Base-by-base conservation (phyloP, 2,888 invertebrate species). In the Cephus spinipes region DNA sequence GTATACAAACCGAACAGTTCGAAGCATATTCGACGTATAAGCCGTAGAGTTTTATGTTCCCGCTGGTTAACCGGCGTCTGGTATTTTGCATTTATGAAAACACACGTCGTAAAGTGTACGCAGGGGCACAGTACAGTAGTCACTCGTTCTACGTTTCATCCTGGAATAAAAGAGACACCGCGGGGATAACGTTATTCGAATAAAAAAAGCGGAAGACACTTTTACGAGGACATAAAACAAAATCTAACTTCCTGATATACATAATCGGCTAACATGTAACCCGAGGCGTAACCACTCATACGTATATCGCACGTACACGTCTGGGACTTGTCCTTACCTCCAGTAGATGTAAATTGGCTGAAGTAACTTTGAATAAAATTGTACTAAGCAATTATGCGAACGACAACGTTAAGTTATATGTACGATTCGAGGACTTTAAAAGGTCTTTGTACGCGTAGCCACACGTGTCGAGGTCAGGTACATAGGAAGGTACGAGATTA, bases 21-120 rank as follows among this genome's bases (percentile, higher is more conserved):
- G 31, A 12, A 71, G 9, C 31, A 71, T 40, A 33, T 30, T 40
- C 76, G 76, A 73, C 68, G 74, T 40, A 80, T 81, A 78, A 80
- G 32, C 77, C 74, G 73, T 76, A 55, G 73, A 78, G 74, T 73
- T 79, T 81, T 80, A 81, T 79, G 82, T 78, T 78, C 81, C 68
- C 68, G 77, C 77, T 40, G 71, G 79, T 73, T 82, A 81, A 80
- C 80, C 81, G 33, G 73, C 79, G 76, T 79, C 77, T 82, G 85
- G 83, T 83, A 83, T 84, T 83, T 83, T 80, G 79, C 84, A 83
- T 85, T 84, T 85, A 84, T 85, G 82, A 83, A 84, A 83, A 84
- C 83, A 84, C 83, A 80, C 81, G 81, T 82, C 85, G 78, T 85
- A 85, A 85, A 85, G 79, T 73, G 55, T 55, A 9, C 73, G 74